Evolutionary conservation across 2,888 invertebrate species (phyloP).

Genomic region (Coleophora flavipennella): DNA sequence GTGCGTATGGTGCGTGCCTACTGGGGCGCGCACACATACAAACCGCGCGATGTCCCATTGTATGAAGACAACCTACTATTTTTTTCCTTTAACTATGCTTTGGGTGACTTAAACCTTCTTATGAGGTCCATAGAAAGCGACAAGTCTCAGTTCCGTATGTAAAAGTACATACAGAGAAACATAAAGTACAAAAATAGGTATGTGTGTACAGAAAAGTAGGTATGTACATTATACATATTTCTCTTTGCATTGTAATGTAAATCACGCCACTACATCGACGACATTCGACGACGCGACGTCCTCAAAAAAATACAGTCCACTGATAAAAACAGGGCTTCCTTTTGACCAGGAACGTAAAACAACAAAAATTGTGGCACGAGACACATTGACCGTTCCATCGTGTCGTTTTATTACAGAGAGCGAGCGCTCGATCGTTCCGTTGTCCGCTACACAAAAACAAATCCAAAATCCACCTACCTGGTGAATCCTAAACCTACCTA

Average conservation of each 20-base stretch:
- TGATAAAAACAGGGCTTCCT: constrained; percentile 33
- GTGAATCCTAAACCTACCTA: constrained; percentile 7
- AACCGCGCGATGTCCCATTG: no score
- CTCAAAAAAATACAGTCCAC: constrained; percentile 34
- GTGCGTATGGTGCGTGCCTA: no score
- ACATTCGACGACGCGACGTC: constrained; percentile 12
- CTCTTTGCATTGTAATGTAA: constrained; percentile 21
- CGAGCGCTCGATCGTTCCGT: constrained; percentile 45
- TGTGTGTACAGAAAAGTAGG: no score
- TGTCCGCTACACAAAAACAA: constrained; percentile 45
- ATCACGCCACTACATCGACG: constrained; percentile 20
- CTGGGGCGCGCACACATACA: no score
- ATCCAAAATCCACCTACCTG: constrained; percentile 17
- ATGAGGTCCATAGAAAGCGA: no score
- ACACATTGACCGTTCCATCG: constrained; percentile 57
- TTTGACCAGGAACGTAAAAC: constrained; percentile 21
- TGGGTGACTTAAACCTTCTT: no score
- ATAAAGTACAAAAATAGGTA: no score
- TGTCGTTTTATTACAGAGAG: constrained; percentile 44
- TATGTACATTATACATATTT: background rate
- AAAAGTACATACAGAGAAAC: no score
- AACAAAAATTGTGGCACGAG: constrained; percentile 62
- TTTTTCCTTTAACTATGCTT: no score
- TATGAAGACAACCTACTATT: no score
- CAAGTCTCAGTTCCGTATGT: no score